Percentiles rank a stretch among this genome's conserved stretches.
Evolutionary conservation across 2,113 vertebrate genomes (phyloP).

Genomic region (Callorhinus ursinus): DNA sequence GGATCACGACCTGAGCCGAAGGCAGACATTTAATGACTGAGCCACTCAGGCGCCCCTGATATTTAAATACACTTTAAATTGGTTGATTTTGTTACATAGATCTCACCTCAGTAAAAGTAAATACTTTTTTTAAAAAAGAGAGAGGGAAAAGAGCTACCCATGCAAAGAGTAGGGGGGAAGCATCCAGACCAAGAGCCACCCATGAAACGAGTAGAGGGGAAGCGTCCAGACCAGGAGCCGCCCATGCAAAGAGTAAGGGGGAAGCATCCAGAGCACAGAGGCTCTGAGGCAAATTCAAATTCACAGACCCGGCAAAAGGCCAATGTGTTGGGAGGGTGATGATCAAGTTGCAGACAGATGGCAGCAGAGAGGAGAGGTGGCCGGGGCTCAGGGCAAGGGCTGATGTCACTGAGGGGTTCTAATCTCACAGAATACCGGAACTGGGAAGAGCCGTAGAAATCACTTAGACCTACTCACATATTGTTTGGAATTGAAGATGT

Average conservation of each 20-base stretch:
- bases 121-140: not conserved
- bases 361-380: not conserved
- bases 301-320: not conserved
- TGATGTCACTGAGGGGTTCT: not conserved
- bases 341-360: not conserved
- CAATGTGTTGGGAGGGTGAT: accelerated
- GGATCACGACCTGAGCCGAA: no score
- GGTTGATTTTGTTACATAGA: not conserved
- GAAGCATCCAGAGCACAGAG: not conserved
- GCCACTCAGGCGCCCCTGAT: not conserved
- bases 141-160: not conserved
- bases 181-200: not conserved
- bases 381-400: not conserved
- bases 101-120: not conserved
- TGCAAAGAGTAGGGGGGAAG: not conserved
- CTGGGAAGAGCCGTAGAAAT: not conserved
- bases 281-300: not conserved
- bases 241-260: not conserved
- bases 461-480: not conserved
- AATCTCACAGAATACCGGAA: not conserved
- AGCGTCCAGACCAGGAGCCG: not conserved
- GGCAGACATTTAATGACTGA: no score
- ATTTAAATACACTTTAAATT: not conserved
- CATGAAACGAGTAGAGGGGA: not conserved
- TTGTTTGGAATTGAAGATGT: not conserved